Evolutionary conservation across 2,113 vertebrate genomes (phyloP).

Genomic region (Scolopax mira): DNA sequence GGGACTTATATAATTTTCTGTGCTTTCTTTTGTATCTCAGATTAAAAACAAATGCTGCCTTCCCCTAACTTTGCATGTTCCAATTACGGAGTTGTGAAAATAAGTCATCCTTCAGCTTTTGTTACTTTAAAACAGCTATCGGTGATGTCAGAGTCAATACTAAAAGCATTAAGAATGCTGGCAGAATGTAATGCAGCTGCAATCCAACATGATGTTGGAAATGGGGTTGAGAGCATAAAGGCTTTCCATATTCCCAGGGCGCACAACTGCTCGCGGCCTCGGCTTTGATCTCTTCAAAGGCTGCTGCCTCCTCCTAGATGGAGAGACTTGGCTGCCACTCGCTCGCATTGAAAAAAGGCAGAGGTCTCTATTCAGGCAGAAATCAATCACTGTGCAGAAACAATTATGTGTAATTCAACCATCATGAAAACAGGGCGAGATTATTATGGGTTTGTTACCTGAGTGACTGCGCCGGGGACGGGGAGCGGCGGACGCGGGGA

Average conservation of each 20-base stretch:
- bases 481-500: slow-evolving; percentile 78
- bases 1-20: slow-evolving; percentile 93
- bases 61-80: slow-evolving; percentile 89
- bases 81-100: slow-evolving; percentile 98
- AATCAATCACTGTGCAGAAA: slow-evolving; percentile 97
- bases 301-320: slow-evolving; percentile 98
- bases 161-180: slow-evolving; percentile 97
- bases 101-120: slow-evolving; percentile 85
- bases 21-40: slow-evolving; percentile 79
- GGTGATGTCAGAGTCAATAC: slow-evolving; percentile 98
- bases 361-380: slow-evolving; percentile 93
- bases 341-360: slow-evolving; percentile 88
- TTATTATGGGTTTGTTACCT: slow-evolving; percentile 99
- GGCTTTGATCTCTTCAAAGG: slow-evolving; percentile 99
- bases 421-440: slow-evolving; percentile 90
- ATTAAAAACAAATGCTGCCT: slow-evolving; percentile 95
- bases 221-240: slow-evolving; percentile 98
- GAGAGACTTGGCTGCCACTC: slow-evolving; percentile 97
- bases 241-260: slow-evolving; percentile 99
- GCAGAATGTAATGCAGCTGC: slow-evolving; percentile 98
- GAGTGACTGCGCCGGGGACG: slow-evolving; percentile 83
- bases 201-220: slow-evolving; percentile 97
- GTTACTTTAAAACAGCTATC: slow-evolving; percentile 84
- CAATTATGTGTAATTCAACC: slow-evolving; percentile 98
- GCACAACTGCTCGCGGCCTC: slow-evolving; percentile 98